Percentiles rank a stretch among this genome's conserved stretches.
phyloP scores from a whole-genome alignment of 1,140 invertebrate species.

The Drosophila burlai region DNA sequence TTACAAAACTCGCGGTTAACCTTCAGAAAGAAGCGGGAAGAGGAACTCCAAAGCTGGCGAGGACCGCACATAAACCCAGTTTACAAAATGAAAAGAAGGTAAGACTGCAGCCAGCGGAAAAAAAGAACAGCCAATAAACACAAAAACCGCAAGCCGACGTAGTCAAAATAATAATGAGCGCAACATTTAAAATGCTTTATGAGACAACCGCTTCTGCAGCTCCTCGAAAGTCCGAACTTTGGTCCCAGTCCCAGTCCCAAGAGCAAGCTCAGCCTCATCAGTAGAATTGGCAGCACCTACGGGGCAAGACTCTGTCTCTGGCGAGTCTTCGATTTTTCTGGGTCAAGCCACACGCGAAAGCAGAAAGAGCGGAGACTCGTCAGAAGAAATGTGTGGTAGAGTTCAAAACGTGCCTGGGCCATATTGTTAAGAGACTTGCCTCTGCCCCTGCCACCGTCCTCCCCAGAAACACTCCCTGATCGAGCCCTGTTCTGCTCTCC shows the following conservation, averaged over 20 bases:
- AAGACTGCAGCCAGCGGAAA: slow-evolving; percentile 26
- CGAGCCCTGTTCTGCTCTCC: slow-evolving; percentile 23
- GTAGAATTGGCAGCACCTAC: slow-evolving; percentile 26
- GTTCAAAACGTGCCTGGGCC: slow-evolving; percentile 73
- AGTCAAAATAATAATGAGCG: slow-evolving; percentile 80
- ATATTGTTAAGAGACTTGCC: slow-evolving; percentile 68
- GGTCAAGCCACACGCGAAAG: slow-evolving; percentile 67
- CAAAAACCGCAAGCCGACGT: slow-evolving; percentile 72
- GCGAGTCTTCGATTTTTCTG: slow-evolving; percentile 66
- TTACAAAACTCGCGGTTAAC: slow-evolving; percentile 61
- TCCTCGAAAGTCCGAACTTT: slow-evolving; percentile 23
- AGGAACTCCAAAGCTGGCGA: slow-evolving; percentile 43
- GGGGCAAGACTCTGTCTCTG: slow-evolving; percentile 20
- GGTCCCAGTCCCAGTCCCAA: neutral
- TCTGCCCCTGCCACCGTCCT: slow-evolving; percentile 1
- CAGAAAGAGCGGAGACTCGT: slow-evolving; percentile 21
- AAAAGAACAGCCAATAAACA: slow-evolving; percentile 58
- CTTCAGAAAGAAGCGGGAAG: slow-evolving; percentile 20
- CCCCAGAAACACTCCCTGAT: slow-evolving; percentile 7
- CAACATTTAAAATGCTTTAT: slow-evolving; percentile 79
- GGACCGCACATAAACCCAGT: slow-evolving; percentile 71
- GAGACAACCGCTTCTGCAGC: slow-evolving; percentile 53
- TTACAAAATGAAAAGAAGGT: slow-evolving; percentile 42
- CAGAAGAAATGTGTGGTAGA: slow-evolving; percentile 48
- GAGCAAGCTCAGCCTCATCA: slow-evolving; percentile 32